These are phyloP conservation scores for Amblyteles armatorius DNA, from an alignment of 2,888 invertebrate genomes.

Conservation along the genomic window DNA sequence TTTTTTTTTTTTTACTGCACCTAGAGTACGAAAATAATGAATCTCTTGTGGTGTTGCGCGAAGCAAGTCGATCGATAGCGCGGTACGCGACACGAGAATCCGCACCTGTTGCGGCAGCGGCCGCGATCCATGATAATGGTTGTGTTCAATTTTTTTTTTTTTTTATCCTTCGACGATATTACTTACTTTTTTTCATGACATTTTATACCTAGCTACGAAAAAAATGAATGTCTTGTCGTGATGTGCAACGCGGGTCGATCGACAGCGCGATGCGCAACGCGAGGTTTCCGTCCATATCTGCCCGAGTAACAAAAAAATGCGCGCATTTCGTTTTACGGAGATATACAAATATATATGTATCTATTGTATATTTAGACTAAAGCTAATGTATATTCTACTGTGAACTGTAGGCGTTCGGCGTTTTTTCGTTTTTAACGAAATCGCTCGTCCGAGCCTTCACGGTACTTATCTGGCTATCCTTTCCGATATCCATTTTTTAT, in stretches of 20 bases:
- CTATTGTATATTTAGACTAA: conserved; percentile 62
- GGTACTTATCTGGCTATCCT: conserved; percentile 28
- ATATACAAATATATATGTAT: conserved; percentile 56
- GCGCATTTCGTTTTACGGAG: conserved; percentile 62
- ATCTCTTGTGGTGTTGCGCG: no score
- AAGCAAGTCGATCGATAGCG: no score
- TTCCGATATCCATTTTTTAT: conserved; percentile 18
- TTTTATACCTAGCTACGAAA: conserved; percentile 62
- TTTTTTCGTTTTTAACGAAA: conserved; percentile 30
- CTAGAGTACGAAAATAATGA: no score
- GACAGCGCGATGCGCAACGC: conserved; percentile 66
- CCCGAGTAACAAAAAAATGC: conserved; percentile 66
- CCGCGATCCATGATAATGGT: no score
- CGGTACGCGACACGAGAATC: no score
- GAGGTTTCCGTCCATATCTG: conserved; percentile 77
- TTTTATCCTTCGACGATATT: conserved; percentile 16
- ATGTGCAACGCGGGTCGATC: conserved; percentile 54
- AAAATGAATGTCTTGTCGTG: conserved; percentile 58
- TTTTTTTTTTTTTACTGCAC: no score
- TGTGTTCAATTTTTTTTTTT: background rate
- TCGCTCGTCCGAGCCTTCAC: conserved; percentile 7
- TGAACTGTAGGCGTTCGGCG: background rate
- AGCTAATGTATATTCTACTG: conserved; percentile 54
- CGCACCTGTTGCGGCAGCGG: no score
- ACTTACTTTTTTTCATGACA: conserved; percentile 40